Evolutionary conservation across 2,888 invertebrate genomes (phyloP).

Genomic region (Epinotia nisella): DNA sequence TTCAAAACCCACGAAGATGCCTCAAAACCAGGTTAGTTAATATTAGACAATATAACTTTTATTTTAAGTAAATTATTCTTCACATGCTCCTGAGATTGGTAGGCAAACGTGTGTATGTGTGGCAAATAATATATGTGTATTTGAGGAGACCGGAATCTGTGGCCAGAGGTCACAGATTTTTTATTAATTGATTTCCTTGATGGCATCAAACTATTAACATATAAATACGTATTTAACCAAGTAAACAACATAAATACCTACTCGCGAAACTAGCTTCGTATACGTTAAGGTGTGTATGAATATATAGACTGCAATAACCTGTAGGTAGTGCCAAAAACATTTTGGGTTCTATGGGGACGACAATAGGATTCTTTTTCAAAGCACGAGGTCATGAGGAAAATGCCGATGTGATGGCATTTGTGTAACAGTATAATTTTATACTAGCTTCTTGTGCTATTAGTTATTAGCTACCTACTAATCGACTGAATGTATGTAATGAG

Average conservation of each 20-base stretch:
- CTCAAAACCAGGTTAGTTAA: too few species aligned
- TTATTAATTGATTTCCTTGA: not conserved
- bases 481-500: conserved; percentile 15
- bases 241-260: conserved; percentile 20
- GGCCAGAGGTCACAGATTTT: not conserved
- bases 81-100: too few species aligned
- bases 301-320: not conserved
- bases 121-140: not conserved
- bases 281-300: conserved; percentile 1
- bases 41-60: too few species aligned
- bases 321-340: not conserved
- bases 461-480: conserved; percentile 14
- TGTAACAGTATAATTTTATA: conserved; percentile 35
- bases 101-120: not conserved
- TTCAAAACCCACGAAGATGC: too few species aligned
- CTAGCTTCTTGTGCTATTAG: not conserved
- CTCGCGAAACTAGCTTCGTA: not conserved
- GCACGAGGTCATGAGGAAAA: conserved; percentile 9
- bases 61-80: too few species aligned
- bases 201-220: not conserved
- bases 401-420: conserved; percentile 18
- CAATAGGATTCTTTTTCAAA: not conserved
- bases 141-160: not conserved
- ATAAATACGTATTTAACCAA: conserved; percentile 2
- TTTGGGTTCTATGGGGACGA: not conserved